Evolutionary conservation across 2,113 vertebrate species (phyloP).

Genomic region (Malaclemys terrapin): DNA sequence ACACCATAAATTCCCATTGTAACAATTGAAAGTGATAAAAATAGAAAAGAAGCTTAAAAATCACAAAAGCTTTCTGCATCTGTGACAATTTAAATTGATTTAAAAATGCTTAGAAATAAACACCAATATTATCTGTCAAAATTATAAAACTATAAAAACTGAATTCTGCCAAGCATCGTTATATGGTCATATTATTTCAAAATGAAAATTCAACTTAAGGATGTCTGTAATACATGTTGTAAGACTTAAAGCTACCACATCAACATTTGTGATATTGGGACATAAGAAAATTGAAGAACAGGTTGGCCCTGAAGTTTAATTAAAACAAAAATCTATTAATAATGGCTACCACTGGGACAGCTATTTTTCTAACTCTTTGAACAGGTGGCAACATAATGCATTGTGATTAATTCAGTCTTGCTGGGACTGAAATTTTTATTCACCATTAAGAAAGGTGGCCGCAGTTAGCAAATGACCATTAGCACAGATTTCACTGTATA

Average conservation of each 20-base stretch:
- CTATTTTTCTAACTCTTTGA: background rate
- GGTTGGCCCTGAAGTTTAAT: background rate
- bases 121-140: background rate
- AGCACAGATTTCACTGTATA: background rate
- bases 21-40: background rate
- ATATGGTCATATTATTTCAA: background rate
- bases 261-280: background rate
- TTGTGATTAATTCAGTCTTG: background rate
- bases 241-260: background rate
- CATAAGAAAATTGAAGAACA: background rate
- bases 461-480: background rate
- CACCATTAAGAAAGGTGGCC: background rate
- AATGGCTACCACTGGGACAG: background rate
- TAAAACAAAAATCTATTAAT: background rate
- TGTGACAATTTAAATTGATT: background rate
- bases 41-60: background rate
- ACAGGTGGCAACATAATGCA: background rate
- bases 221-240: background rate
- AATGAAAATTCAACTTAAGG: background rate
- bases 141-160: background rate
- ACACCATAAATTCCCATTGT: background rate
- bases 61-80: background rate
- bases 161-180: background rate
- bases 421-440: background rate
- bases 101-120: background rate